Evolutionary conservation across 2,888 invertebrate genomes (phyloP).

Genomic region (Theretra japonica): DNA sequence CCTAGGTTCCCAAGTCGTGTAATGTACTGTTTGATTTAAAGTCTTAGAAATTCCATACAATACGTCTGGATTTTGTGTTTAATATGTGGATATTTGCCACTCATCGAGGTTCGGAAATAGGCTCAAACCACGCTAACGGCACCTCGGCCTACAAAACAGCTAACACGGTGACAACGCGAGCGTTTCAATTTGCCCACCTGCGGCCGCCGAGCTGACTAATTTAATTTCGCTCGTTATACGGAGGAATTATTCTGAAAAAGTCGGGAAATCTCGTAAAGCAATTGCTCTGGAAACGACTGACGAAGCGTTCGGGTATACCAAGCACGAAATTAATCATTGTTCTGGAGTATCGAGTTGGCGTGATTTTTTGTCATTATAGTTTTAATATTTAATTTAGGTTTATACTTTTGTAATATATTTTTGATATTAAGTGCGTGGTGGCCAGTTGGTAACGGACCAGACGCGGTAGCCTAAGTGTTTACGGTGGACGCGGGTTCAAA

Average conservation of each 20-base stretch:
- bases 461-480: too few species aligned
- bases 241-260: slow-evolving; percentile 68
- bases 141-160: slow-evolving; percentile 7
- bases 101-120: too few species aligned
- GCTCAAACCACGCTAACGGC: too few species aligned
- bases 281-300: slow-evolving; percentile 67
- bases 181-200: slow-evolving; percentile 59
- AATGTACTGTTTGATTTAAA: too few species aligned
- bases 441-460: too few species aligned
- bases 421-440: too few species aligned
- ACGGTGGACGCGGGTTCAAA: too few species aligned
- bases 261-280: slow-evolving; percentile 70
- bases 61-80: too few species aligned
- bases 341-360: slow-evolving; percentile 35
- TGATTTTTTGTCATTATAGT: slow-evolving; percentile 11
- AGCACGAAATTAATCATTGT: slow-evolving; percentile 66
- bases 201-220: slow-evolving; percentile 61
- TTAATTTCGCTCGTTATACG: slow-evolving; percentile 68
- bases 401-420: too few species aligned
- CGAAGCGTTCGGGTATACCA: slow-evolving; percentile 61
- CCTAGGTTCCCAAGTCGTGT: too few species aligned
- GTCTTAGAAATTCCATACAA: too few species aligned
- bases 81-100: too few species aligned
- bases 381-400: not conserved
- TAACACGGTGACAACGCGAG: slow-evolving; percentile 42